Conservation (phyloP, 2,797 vertebrate genomes). For the Distichodus sexfasciatus region DNA sequence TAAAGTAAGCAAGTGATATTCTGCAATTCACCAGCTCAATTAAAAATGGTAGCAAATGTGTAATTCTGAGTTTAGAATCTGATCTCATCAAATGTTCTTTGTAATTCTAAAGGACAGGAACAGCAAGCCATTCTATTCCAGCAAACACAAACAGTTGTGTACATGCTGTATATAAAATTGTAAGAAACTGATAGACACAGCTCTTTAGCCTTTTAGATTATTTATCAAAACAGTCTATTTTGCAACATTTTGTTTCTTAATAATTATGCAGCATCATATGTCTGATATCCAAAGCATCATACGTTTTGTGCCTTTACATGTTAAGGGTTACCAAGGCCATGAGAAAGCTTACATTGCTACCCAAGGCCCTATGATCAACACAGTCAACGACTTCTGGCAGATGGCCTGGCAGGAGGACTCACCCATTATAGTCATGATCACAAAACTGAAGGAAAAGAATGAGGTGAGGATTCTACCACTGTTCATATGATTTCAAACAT, state of each 20-base stretch:
- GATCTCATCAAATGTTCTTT: neutral
- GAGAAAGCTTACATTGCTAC: conserved; percentile 91
- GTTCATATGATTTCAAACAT: neutral
- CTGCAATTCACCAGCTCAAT: neutral
- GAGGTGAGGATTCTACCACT: conserved; percentile 74
- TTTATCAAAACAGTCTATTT: too few relatives aligned
- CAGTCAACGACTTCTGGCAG: conserved; percentile 96
- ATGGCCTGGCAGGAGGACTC: conserved; percentile 96
- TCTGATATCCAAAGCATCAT: too few relatives aligned
- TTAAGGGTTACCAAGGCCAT: conserved; percentile 85
- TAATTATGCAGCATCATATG: too few relatives aligned
- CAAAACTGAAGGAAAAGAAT: conserved; percentile 98
- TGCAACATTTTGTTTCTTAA: too few relatives aligned
- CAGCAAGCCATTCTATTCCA: too few relatives aligned
- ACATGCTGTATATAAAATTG: too few relatives aligned
- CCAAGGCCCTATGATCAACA: conserved; percentile 97
- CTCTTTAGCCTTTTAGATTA: too few relatives aligned
- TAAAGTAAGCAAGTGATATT: neutral
- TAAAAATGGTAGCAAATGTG: neutral
- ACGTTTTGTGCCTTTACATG: neutral
- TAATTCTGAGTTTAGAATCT: neutral
- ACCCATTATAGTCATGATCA: conserved; percentile 96
- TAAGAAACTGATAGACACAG: too few relatives aligned
- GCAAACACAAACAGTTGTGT: too few relatives aligned
- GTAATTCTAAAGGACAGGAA: neutral